phyloP scores from a whole-genome alignment of 2,797 vertebrate genomes.

The Sebastes minor region DNA sequence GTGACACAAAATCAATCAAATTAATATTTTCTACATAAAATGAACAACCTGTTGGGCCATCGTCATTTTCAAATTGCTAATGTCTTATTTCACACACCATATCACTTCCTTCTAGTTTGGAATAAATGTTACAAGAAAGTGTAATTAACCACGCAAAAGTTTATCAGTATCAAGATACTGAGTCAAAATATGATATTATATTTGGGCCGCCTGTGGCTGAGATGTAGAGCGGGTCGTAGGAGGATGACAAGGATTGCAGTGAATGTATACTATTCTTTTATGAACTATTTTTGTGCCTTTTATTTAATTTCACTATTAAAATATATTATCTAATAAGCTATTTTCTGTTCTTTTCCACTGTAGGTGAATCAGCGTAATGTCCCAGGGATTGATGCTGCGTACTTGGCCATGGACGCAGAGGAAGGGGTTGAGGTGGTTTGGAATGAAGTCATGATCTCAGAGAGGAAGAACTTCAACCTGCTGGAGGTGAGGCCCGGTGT shows the following conservation, averaged over 20 bases:
- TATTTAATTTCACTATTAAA: background rate
- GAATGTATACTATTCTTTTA: background rate
- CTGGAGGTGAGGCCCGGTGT: constrained; percentile 86
- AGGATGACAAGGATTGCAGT: too few species aligned
- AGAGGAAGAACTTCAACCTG: constrained; percentile 94
- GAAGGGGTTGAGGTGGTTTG: constrained; percentile 98
- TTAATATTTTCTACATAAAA: background rate
- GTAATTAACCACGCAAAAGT: background rate
- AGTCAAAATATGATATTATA: background rate
- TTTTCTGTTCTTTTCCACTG: background rate
- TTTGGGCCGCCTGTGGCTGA: too few species aligned
- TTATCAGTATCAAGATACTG: background rate
- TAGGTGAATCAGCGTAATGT: constrained; percentile 98
- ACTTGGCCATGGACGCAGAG: constrained; percentile 98
- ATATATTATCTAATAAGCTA: background rate
- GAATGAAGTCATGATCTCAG: constrained; percentile 98
- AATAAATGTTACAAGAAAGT: background rate
- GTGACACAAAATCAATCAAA: background rate
- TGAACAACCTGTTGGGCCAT: too few species aligned
- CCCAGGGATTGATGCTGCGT: constrained; percentile 95
- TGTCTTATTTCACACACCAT: background rate
- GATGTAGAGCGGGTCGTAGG: too few species aligned
- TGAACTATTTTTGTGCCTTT: background rate
- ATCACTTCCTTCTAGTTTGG: background rate
- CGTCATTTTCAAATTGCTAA: background rate